phyloP scores from a whole-genome alignment of 2,797 vertebrate genomes.

The Thalassophryne amazonica region DNA sequence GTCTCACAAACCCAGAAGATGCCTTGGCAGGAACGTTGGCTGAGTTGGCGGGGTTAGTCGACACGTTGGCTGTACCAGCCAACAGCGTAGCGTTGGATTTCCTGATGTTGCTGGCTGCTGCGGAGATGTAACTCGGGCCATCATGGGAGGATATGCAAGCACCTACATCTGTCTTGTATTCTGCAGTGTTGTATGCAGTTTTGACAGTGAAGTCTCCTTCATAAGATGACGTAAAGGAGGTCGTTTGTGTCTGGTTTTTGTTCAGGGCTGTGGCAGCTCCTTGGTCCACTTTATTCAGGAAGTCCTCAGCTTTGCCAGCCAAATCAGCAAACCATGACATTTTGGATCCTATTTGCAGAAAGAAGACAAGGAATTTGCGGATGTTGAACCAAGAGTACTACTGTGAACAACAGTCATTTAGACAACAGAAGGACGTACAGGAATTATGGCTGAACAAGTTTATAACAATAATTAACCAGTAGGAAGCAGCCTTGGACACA shows the following conservation, averaged over 20 bases:
- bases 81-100: slow-evolving; percentile 83
- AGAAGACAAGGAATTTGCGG: slow-evolving; percentile 1
- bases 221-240: slow-evolving; percentile 51
- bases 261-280: slow-evolving; percentile 91
- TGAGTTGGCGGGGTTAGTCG: slow-evolving; percentile 40
- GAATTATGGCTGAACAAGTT: too few relatives aligned
- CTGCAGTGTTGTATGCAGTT: slow-evolving; percentile 51
- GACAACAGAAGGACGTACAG: too few relatives aligned
- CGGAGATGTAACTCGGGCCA: slow-evolving; percentile 78
- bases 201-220: slow-evolving; percentile 45
- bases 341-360: slow-evolving; percentile 33
- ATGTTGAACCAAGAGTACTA: too few relatives aligned
- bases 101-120: slow-evolving; percentile 88
- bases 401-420: too few relatives aligned
- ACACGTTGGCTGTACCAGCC: slow-evolving; percentile 79
- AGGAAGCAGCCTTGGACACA: not conserved
- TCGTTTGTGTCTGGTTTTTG: slow-evolving; percentile 48
- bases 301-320: slow-evolving; percentile 93
- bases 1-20: slow-evolving; percentile 88
- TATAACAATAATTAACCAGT: too few relatives aligned
- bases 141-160: slow-evolving; percentile 57
- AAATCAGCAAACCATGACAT: slow-evolving; percentile 97
- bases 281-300: slow-evolving; percentile 95
- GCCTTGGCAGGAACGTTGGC: slow-evolving; percentile 61
- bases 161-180: slow-evolving; percentile 27